phyloP scores from a whole-genome alignment of 1,140 invertebrate genomes.

The Acromyrmex echinatior region DNA sequence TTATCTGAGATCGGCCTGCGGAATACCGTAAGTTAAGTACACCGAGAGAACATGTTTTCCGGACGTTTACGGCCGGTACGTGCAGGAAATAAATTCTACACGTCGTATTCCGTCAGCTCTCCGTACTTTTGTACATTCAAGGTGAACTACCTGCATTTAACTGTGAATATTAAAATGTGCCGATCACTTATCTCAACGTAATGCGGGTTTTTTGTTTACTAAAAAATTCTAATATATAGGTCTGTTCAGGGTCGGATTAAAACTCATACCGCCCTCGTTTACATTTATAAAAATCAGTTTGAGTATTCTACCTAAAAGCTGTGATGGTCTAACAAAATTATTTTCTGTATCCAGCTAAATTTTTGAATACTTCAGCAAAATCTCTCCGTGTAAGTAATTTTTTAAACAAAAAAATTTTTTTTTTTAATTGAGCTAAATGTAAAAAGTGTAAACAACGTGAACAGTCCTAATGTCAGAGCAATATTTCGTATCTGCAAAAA shows the following conservation, averaged over 20 bases:
- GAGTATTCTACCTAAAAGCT: no score
- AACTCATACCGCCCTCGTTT: no score
- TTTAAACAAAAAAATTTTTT: no score
- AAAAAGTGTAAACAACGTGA: no score
- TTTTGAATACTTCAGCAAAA: no score
- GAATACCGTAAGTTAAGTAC: conserved; percentile 53
- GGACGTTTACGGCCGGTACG: conserved; percentile 44
- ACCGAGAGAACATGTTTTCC: conserved; percentile 38
- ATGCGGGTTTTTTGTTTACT: neutral
- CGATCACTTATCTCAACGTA: neutral
- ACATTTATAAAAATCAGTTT: no score
- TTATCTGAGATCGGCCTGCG: conserved; percentile 56
- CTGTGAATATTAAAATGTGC: neutral
- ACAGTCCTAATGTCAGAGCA: neutral
- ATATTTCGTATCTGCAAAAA: conserved; percentile 8
- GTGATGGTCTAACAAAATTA: no score
- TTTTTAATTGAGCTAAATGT: no score
- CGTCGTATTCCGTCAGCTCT: conserved; percentile 28
- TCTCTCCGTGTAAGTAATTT: no score
- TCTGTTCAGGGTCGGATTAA: no score
- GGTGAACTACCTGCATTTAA: conserved; percentile 18
- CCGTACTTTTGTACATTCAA: neutral
- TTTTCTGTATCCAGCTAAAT: no score
- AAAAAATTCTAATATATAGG: neutral
- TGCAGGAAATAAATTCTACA: conserved; percentile 50